A percentile compares a stretch with the other conserved stretches of the same genome.
Evolutionary conservation across 1,140 invertebrate species (phyloP).

Genomic region (Pinna nobilis): DNA sequence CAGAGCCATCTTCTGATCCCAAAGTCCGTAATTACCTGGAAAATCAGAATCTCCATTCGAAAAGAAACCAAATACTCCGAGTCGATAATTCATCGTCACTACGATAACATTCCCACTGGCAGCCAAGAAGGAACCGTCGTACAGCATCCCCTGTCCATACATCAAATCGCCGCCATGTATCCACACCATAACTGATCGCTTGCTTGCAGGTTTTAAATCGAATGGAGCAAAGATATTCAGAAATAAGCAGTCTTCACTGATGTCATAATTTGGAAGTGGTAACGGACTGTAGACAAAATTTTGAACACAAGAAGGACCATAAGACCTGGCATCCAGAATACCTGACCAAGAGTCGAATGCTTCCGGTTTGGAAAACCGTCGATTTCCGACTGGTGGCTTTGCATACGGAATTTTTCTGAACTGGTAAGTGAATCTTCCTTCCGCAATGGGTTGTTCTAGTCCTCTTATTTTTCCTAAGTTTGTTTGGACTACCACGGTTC

Average conservation of each 20-base stretch:
- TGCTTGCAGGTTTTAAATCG: neutral
- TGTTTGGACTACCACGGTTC: no score
- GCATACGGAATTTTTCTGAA: no score
- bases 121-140: neutral
- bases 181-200: conserved; percentile 8
- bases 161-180: neutral
- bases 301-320: no score
- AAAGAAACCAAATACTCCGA: conserved; percentile 14
- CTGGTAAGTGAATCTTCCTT: no score
- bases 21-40: neutral
- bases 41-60: neutral
- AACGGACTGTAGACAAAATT: no score
- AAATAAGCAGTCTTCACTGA: conserved; percentile 1
- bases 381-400: no score
- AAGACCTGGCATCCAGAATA: no score
- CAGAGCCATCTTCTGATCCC: neutral
- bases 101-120: neutral
- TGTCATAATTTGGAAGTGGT: no score
- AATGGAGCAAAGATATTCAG: neutral
- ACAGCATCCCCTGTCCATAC: neutral
- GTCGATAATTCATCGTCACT: conserved; percentile 1
- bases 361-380: no score
- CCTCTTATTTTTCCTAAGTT: no score
- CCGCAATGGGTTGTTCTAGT: no score
- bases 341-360: no score